Percentiles rank a stretch among this genome's conserved stretches.
Evolutionary conservation across 1,140 invertebrate genomes (phyloP).

Genomic region (Neelides sp.): DNA sequence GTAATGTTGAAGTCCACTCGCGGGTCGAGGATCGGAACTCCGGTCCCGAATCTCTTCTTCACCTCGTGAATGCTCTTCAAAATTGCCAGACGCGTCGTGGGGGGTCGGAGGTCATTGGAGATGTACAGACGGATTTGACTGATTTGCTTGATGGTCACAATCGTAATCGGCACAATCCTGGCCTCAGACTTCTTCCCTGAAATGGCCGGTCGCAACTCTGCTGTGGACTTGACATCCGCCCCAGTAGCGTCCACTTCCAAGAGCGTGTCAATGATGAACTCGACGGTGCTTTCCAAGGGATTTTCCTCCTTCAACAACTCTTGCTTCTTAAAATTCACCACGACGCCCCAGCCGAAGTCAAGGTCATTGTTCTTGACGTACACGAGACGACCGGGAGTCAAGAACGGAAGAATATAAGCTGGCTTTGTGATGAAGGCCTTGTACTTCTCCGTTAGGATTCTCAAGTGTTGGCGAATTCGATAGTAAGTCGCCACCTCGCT

Average conservation of each 20-base stretch:
- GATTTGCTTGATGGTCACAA: constrained; percentile 69
- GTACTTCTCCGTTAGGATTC: constrained; percentile 58
- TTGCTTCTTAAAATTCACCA: constrained; percentile 81
- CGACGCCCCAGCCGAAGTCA: constrained; percentile 91
- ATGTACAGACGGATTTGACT: constrained; percentile 82
- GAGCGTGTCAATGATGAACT: constrained; percentile 67
- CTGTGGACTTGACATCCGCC: constrained; percentile 34
- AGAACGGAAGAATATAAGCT: constrained; percentile 78
- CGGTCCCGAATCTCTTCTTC: constrained; percentile 71
- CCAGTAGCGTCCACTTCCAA: constrained; percentile 56
- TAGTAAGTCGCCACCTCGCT: constrained; percentile 69
- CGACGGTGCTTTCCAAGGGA: constrained; percentile 33
- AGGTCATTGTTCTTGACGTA: constrained; percentile 73
- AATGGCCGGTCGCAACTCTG: constrained; percentile 27
- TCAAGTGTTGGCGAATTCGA: constrained; percentile 67
- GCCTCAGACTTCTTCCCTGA: constrained; percentile 59
- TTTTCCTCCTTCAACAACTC: constrained; percentile 37
- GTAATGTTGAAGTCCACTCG: constrained; percentile 92
- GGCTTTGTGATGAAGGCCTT: constrained; percentile 67
- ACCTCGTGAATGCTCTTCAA: constrained; percentile 80
- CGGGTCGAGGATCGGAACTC: constrained; percentile 79
- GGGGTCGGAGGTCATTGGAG: constrained; percentile 71
- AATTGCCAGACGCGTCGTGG: constrained; percentile 70
- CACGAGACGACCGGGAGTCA: constrained; percentile 83
- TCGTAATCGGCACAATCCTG: constrained; percentile 74